Conservation (phyloP, 2,888 invertebrate genomes). For the Epirrita christyi region DNA sequence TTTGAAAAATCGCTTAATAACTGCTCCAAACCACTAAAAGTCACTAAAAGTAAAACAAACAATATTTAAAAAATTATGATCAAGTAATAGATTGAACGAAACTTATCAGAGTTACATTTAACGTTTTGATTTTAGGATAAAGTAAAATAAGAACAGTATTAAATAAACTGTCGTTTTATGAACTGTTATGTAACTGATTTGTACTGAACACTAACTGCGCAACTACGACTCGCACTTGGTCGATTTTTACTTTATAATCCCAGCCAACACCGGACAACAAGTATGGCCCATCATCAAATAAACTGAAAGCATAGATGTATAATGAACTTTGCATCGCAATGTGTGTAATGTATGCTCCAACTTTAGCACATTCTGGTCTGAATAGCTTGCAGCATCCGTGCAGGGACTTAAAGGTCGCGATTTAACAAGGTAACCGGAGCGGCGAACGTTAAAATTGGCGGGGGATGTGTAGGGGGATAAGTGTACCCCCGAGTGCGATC, state of each 20-base stretch:
- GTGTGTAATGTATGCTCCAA: conserved; percentile 33
- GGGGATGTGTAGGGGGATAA: conserved; percentile 46
- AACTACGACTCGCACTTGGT: no score
- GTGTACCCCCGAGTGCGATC: conserved; percentile 58
- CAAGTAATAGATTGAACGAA: no score
- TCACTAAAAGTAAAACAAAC: no score
- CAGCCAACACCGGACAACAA: conserved; percentile 1
- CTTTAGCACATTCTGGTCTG: conserved; percentile 36
- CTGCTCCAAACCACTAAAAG: no score
- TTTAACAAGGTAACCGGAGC: conserved; percentile 55
- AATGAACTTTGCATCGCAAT: conserved; percentile 26
- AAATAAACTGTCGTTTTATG: no score
- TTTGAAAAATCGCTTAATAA: no score
- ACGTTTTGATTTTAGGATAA: no score
- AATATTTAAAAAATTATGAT: no score
- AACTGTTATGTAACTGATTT: no score
- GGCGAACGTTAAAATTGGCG: conserved; percentile 49
- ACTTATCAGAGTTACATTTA: no score
- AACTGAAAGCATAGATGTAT: conserved; percentile 26
- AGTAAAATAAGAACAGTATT: no score
- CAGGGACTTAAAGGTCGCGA: conserved; percentile 44
- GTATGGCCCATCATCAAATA: conserved; percentile 1
- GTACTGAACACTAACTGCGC: no score
- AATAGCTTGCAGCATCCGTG: conserved; percentile 37
- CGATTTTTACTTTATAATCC: not conserved